A percentile compares a stretch with the other conserved stretches of the same genome.
Conservation (phyloP, 2,113 vertebrate genomes). For the Notiomystis cincta region DNA sequence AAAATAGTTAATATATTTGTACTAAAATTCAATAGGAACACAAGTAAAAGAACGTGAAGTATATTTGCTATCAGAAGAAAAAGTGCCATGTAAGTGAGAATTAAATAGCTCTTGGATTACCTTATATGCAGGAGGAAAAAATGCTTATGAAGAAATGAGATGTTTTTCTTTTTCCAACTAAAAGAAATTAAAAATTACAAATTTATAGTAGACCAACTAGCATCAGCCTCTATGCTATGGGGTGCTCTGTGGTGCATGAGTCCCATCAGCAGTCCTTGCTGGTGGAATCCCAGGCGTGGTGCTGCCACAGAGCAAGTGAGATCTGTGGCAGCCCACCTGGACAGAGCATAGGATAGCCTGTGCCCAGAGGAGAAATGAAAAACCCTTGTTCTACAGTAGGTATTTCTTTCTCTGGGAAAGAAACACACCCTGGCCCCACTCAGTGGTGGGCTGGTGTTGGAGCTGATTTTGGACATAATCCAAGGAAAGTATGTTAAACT, state of each 20-base stretch:
- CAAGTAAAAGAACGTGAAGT: background rate
- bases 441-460: background rate
- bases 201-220: background rate
- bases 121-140: rapidly evolving
- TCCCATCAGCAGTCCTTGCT: background rate
- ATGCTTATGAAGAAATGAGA: background rate
- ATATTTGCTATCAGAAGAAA: background rate
- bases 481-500: background rate
- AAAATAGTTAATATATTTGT: background rate
- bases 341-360: background rate
- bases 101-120: background rate
- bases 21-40: background rate
- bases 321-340: background rate
- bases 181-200: background rate
- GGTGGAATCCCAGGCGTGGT: rapidly evolving
- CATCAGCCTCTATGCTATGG: background rate
- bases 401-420: background rate
- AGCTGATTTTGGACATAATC: background rate
- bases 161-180: background rate
- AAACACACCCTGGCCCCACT: background rate
- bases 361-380: background rate
- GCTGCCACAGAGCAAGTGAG: background rate
- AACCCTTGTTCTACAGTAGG: rapidly evolving
- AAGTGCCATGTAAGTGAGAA: background rate
- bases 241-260: rapidly evolving